Evolutionary conservation across 2,797 vertebrate genomes (phyloP), one percentile per base, ranked within the genome.

Genomic region (Mallotus villosus): DNA sequence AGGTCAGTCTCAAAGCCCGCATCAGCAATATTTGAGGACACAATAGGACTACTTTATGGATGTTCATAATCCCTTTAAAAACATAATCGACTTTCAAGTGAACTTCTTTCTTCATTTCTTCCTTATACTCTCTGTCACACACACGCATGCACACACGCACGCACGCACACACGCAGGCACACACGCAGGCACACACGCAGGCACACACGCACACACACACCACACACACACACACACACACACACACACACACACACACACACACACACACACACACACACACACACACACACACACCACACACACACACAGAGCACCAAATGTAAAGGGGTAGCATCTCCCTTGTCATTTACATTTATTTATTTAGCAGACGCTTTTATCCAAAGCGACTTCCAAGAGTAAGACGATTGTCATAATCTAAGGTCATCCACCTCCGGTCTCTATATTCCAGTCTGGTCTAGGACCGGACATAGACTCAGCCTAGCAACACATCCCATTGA

Each of bases 181-280:
- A 49, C 7, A 32, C 25, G 19, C 8, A 62, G 58, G 41, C 25
- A 11, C 25, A 25, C 1, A 25, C 25, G 2, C 25, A 25, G 1
- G 25, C 27, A 12, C 27, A 34, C 41, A 46, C 9, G 12, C 16
- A 63, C 59, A 63, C 37, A 3, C n/a, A n/a, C n/a, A n/a, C n/a
- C 27, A 12, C 27, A 34, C 41, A 46, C 9, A 21, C 16, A 63
- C 59, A 63, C 37, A 3, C 55, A 49, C 21, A 49, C 60, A 63
- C 24, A 69, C 37, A 77, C 70, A 21, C 37, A 70, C 32, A 49
- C 19, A 32, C 9, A 46, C 8, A 62, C 65, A 51, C 25, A 12
- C 27, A 29, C 27, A 29, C 55, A 49, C 37, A 49, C 60, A 71
- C 24, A 71, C 37, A 77, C 70, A 21, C 37, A 70, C 41, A 49